Evolutionary conservation across 2,888 invertebrate species (phyloP), one percentile per base, ranked within the genome.

Genomic region (Limulus polyphemus): DNA sequence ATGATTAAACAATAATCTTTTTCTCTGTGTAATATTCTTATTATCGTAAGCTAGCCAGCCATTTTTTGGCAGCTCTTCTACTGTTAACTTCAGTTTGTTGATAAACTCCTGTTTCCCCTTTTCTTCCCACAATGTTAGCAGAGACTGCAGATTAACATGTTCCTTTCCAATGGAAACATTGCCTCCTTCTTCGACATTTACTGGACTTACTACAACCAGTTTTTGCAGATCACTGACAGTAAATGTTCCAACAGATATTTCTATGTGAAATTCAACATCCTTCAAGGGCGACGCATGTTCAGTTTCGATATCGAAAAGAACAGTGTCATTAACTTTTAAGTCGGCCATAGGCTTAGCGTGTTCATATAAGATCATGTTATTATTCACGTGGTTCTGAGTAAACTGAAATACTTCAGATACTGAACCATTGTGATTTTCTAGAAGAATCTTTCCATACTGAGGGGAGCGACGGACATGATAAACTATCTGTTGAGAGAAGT

Each of bases 261-360:
- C 69, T 13, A 69, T 60, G 16, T 62, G 51, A 58, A 69, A 69
- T 16, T 65, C 72, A 77, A 81, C 73, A 77, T 88, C 84, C 74
- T 85, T 84, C 46, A 81, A 75, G 3, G 85, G 81, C 73, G 83
- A 82, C 4, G 88, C 84, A 63, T 86, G 80, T 10, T 70, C 68
- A 10, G 89, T 84, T 69, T 83, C 83, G 0, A 90, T 83, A 69
- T 86, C 85, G 73, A 91, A 90, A 62, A 82, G 78, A 74, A 92
- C 89, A 0, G 86, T 86, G 76, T 92, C 92, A 70, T 87, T 88
- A 13, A 87, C 86, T 62, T 85, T 83, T 12, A 90, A 79, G 72
- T 90, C 88, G 67, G 86, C 84, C 74, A 90, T 88, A 0, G 87
- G 86, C 69, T 87, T 86, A 0, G 86, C 88, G 71, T 92, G 93